phyloP scores from a whole-genome alignment of 2,797 vertebrate genomes.

The Phrynocephalus forsythii region DNA sequence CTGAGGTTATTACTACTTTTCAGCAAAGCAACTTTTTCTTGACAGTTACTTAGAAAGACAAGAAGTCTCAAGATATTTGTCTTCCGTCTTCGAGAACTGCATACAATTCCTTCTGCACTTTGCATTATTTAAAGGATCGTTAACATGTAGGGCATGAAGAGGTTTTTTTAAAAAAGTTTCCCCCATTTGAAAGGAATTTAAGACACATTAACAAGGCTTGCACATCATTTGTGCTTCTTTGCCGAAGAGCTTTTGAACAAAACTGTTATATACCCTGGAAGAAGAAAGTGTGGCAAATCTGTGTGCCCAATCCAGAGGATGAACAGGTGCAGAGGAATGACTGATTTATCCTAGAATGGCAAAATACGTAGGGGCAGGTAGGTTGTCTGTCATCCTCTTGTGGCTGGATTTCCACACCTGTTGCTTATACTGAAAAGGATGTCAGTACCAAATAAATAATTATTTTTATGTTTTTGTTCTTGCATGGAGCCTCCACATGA shows the following conservation, averaged over 20 bases:
- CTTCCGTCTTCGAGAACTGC: constrained; percentile 66
- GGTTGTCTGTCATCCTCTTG: not conserved
- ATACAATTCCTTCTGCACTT: constrained; percentile 55
- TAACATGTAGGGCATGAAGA: constrained; percentile 63
- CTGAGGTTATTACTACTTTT: constrained; percentile 54
- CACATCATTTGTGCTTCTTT: constrained; percentile 53
- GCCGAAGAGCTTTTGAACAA: constrained; percentile 51
- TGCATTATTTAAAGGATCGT: constrained; percentile 68
- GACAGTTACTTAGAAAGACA: constrained; percentile 74
- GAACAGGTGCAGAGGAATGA: constrained; percentile 24
- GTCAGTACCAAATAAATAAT: too few species aligned
- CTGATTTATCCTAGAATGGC: constrained; percentile 37
- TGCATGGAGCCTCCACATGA: too few species aligned
- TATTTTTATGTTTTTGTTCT: too few species aligned
- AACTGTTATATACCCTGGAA: constrained; percentile 30
- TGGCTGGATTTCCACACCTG: not conserved
- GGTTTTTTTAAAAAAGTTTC: constrained; percentile 48
- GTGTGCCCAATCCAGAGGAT: constrained; percentile 31
- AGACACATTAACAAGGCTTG: constrained; percentile 55
- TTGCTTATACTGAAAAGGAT: not conserved
- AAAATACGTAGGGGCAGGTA: not conserved
- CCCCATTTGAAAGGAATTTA: constrained; percentile 54
- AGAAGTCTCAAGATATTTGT: constrained; percentile 72
- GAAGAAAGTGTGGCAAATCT: constrained; percentile 28
- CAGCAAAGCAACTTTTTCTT: constrained; percentile 56